phyloP scores from a whole-genome alignment of 2,888 invertebrate genomes.

The Gerris lacustris region DNA sequence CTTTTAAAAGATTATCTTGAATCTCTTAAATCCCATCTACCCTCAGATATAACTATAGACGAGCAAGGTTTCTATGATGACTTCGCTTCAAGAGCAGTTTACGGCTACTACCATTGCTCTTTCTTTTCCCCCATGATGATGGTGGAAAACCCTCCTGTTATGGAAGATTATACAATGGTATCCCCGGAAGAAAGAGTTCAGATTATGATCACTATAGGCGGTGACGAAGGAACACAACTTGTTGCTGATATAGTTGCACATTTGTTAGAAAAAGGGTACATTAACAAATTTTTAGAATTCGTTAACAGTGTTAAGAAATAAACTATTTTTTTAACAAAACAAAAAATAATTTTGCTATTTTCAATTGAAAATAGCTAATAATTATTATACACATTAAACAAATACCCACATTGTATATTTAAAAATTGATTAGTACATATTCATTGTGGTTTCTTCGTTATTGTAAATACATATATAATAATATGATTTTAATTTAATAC shows the following conservation, averaged over 20 bases:
- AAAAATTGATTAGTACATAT: too few relatives aligned
- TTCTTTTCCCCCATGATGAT: conserved; percentile 26
- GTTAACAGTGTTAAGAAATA: neutral
- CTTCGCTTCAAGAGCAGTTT: conserved; percentile 18
- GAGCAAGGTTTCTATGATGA: conserved; percentile 3
- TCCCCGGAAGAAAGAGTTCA: conserved; percentile 15
- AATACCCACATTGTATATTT: too few relatives aligned
- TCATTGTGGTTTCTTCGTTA: too few relatives aligned
- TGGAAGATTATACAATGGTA: conserved; percentile 9
- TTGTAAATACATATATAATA: too few relatives aligned
- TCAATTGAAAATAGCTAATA: too few relatives aligned
- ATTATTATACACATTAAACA: too few relatives aligned
- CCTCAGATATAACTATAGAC: neutral
- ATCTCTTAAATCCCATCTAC: conserved; percentile 17
- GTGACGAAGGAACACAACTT: conserved; percentile 17
- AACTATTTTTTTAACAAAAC: too few relatives aligned
- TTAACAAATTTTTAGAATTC: conserved; percentile 19
- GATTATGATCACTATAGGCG: conserved; percentile 12
- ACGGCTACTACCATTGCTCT: conserved; percentile 20
- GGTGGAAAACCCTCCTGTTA: neutral
- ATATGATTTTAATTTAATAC: too few relatives aligned
- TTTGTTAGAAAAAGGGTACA: conserved; percentile 29
- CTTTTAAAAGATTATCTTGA: conserved; percentile 32
- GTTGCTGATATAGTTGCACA: conserved; percentile 25
- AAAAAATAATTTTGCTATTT: too few relatives aligned